Evolutionary conservation across 2,113 vertebrate species (phyloP).

Genomic region (Nothoprocta perdicaria): DNA sequence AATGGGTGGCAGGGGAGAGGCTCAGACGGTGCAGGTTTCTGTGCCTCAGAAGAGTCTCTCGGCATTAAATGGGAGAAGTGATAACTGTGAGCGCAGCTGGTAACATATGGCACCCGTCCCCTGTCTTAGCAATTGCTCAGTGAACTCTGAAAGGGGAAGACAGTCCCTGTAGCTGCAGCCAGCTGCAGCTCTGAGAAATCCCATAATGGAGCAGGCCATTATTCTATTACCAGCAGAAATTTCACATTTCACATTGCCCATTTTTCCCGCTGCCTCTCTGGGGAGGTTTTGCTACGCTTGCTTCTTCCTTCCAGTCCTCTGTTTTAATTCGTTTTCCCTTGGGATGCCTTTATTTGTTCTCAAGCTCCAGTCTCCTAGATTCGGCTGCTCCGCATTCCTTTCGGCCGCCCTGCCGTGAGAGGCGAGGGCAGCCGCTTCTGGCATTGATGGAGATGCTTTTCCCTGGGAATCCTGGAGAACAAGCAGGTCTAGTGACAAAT

Average conservation of each 20-base stretch:
- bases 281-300: conserved; percentile 25
- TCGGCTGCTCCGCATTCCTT: neutral
- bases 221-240: neutral
- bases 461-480: neutral
- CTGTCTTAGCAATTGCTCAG: conserved; percentile 71
- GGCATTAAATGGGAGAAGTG: neutral
- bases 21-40: neutral
- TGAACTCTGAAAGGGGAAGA: conserved; percentile 68
- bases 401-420: neutral
- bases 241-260: fast-evolving
- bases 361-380: neutral
- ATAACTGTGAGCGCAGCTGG: conserved; percentile 61
- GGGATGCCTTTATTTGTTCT: neutral
- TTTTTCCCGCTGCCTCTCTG: conserved; percentile 27
- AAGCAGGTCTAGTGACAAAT: neutral
- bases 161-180: conserved; percentile 56
- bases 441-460: neutral
- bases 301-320: neutral
- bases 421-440: neutral
- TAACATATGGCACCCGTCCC: conserved; percentile 68
- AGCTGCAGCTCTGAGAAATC: conserved; percentile 55
- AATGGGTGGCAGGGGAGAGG: neutral
- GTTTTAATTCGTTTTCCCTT: neutral
- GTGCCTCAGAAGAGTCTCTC: conserved; percentile 4
- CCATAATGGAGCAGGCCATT: neutral